Conservation (phyloP, 2,797 vertebrate species). For the Pelodytes ibericus region DNA sequence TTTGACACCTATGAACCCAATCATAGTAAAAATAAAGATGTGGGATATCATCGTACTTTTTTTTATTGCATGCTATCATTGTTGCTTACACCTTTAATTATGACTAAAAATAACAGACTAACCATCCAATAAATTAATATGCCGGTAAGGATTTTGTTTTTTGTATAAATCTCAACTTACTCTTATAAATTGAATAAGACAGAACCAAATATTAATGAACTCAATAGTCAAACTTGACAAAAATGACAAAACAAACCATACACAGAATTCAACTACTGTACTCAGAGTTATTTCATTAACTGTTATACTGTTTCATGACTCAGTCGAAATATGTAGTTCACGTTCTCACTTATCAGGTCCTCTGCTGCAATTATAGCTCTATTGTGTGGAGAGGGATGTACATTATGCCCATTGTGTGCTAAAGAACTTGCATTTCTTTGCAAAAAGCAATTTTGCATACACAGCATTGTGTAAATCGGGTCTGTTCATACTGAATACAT, state of each 20-base stretch:
- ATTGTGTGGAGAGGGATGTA: slow-evolving; percentile 54
- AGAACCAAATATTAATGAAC: not conserved
- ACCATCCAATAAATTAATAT: not conserved
- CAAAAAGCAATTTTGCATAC: slow-evolving; percentile 49
- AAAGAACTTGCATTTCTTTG: slow-evolving; percentile 38
- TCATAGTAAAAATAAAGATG: not conserved
- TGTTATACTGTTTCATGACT: slow-evolving; percentile 40
- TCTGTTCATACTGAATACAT: slow-evolving; percentile 29
- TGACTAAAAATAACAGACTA: not conserved
- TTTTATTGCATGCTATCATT: not conserved
- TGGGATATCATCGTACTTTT: not conserved
- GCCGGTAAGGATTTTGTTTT: not conserved
- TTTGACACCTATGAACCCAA: not conserved
- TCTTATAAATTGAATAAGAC: not conserved
- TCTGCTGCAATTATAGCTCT: slow-evolving; percentile 50
- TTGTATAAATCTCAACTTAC: slow-evolving; percentile 1
- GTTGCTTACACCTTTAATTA: not conserved
- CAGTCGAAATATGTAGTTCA: slow-evolving; percentile 42
- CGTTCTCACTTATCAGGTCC: slow-evolving; percentile 49
- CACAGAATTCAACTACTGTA: not conserved
- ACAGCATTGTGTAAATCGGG: slow-evolving; percentile 49
- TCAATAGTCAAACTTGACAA: not conserved
- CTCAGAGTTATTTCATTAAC: slow-evolving; percentile 23
- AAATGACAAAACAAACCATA: not conserved
- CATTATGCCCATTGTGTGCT: slow-evolving; percentile 53